Base-by-base conservation (phyloP, 2,113 vertebrate genomes). In the Motacilla alba region DNA sequence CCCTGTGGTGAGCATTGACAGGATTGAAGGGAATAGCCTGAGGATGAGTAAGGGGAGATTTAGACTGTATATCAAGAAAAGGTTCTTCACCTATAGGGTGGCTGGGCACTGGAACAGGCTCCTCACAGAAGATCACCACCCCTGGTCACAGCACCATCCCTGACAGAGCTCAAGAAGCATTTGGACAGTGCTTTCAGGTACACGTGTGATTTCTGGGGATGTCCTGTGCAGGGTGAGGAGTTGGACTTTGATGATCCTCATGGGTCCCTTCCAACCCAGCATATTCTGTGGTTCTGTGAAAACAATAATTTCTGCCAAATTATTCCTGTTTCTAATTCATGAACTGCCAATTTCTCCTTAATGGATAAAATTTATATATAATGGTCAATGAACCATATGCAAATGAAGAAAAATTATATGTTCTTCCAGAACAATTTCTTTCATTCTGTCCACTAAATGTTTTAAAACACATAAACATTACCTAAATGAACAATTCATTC, bases 281-380 rank as follows among this genome's bases (percentile, higher is more conserved):
- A 47, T 43, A 62, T 35, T 76, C 60, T 75, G 20, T 68, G 14
- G 47, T 55, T 55, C 47, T 47, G 15, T 62, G 63, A 86, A 96
- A 96, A 62, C 23, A 90, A 83, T 70, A 30, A 35, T 67, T 91
- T 94, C 75, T 74, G 58, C 10, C 55, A 82, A 87, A 89, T 76
- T 76, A 50, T 73, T 83, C 44, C 46, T 74, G 31, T 80, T 94
- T 84, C 46, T 69, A 80, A 86, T 67, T 85, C 80, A 80, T 58
- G 21, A 83, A 69, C 62, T 74, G 67, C 22, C 82, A 83, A 33
- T 94, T 74, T 85, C 55, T 85, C 37, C 47, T 87, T 77, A 50
- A n/a, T 69, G 15, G 20, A 53, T 75, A 78, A 68, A 15, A 56
- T 58, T 69, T 83, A 37, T 75, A 82, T 49, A 60, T 50, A 76